Conservation (phyloP, 92 coral and sea anemone genomes). For the Palythoa grandiflora region DNA sequence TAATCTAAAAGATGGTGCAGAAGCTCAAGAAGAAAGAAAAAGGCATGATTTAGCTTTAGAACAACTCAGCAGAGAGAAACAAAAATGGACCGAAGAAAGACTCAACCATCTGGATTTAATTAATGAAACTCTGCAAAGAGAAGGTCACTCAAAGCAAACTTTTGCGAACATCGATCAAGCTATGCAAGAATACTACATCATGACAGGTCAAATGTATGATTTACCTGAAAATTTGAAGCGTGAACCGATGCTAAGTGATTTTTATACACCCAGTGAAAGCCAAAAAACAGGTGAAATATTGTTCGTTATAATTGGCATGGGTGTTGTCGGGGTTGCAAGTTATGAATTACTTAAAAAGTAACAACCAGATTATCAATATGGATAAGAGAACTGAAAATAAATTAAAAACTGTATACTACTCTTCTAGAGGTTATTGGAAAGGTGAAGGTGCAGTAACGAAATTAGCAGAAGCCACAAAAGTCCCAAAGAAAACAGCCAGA, state of each 20-base stretch:
- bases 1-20: slow-evolving; percentile 15
- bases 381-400: slow-evolving; percentile 21
- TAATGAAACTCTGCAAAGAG: slow-evolving; percentile 30
- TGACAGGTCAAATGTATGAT: slow-evolving; percentile 7
- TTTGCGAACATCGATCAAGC: slow-evolving; percentile 23
- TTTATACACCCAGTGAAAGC: slow-evolving; percentile 19
- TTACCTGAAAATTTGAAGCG: slow-evolving; percentile 25
- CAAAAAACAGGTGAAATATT: slow-evolving; percentile 1
- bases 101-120: slow-evolving; percentile 17
- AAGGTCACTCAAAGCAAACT: slow-evolving; percentile 19
- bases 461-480: slow-evolving; percentile 13
- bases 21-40: slow-evolving; percentile 23
- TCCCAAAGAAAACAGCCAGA: slow-evolving; percentile 14
- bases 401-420: slow-evolving; percentile 26
- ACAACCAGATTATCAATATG: background rate
- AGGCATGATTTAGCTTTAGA: slow-evolving; percentile 31
- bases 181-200: slow-evolving; percentile 28
- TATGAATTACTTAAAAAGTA: slow-evolving; percentile 25
- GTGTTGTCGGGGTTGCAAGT: slow-evolving; percentile 14
- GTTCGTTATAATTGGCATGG: background rate
- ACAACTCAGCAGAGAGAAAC: slow-evolving; percentile 11
- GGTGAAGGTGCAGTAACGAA: slow-evolving; percentile 28
- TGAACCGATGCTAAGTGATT: slow-evolving; percentile 37
- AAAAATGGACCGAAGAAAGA: slow-evolving; percentile 41
- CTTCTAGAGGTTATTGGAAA: slow-evolving; percentile 42